Conservation (phyloP, 2,113 vertebrate genomes). For the Petroica traversi region DNA sequence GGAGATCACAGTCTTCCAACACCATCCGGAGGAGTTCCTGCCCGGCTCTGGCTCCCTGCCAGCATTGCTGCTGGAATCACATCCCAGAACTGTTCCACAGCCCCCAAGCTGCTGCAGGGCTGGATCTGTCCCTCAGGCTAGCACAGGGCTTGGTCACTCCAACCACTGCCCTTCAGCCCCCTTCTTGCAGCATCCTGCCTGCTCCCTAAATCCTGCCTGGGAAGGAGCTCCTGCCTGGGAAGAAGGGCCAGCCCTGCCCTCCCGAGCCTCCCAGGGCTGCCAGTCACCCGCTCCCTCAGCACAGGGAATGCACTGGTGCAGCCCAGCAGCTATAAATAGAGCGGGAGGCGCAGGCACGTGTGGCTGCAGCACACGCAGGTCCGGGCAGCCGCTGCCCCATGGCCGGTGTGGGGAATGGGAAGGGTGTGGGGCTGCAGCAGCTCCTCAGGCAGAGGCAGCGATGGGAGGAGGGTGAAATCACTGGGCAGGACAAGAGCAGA, state of each 20-base stretch:
- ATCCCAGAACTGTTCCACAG: not conserved
- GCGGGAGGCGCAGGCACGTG: not conserved
- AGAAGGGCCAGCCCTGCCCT: not conserved
- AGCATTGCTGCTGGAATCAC: not conserved
- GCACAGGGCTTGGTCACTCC: fast-evolving
- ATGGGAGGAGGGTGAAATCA: not conserved
- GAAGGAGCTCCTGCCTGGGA: not conserved
- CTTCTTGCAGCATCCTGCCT: not conserved
- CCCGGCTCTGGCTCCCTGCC: not conserved
- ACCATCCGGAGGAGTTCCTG: not conserved
- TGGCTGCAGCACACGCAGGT: not conserved
- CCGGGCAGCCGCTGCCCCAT: not conserved
- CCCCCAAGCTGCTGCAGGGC: not conserved
- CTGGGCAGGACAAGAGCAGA: fast-evolving
- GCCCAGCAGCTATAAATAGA: not conserved
- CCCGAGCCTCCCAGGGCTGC: not conserved
- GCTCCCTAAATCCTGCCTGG: not conserved
- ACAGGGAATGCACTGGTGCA: not conserved
- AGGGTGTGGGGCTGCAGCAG: not conserved
- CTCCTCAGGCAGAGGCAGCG: fast-evolving
- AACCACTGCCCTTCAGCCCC: not conserved
- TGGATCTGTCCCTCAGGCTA: not conserved
- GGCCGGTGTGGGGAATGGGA: fast-evolving
- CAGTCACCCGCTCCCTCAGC: not conserved
- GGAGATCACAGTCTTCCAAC: not conserved